These are phyloP conservation scores for Labroides dimidiatus DNA, from an alignment of 2,797 vertebrate species.

Conservation along the genomic window DNA sequence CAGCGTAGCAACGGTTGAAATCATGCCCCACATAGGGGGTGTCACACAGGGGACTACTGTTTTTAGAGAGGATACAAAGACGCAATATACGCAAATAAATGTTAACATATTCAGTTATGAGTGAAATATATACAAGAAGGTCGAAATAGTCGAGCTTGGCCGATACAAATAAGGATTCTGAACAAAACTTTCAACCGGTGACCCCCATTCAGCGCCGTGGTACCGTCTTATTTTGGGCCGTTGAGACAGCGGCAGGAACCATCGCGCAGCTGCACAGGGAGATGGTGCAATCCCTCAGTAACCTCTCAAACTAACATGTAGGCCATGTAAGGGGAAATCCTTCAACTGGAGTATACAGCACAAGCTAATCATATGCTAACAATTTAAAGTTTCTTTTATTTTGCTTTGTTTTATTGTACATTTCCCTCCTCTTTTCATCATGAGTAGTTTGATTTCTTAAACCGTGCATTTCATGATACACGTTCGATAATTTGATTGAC, in stretches of 20 bases:
- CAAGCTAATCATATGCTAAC: too few species aligned
- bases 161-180: fast-evolving
- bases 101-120: fast-evolving
- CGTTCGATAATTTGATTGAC: too few species aligned
- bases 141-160: fast-evolving
- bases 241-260: conserved; percentile 53
- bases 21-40: conserved; percentile 54
- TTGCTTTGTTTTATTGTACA: too few species aligned
- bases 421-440: too few species aligned
- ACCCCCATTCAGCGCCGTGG: conserved; percentile 16
- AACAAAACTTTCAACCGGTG: fast-evolving
- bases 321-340: not conserved
- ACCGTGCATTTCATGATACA: too few species aligned
- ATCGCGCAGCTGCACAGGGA: conserved; percentile 17
- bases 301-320: conserved; percentile 4
- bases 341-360: not conserved
- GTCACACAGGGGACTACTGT: not conserved
- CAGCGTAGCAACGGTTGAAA: conserved; percentile 80
- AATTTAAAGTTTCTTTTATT: too few species aligned
- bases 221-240: conserved; percentile 46
- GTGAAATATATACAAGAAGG: fast-evolving
- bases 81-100: not conserved
- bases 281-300: conserved; percentile 67
- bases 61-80: fast-evolving
- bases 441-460: too few species aligned